Evolutionary conservation across 2,113 vertebrate genomes (phyloP).

Genomic region (Miniopterus natalensis): DNA sequence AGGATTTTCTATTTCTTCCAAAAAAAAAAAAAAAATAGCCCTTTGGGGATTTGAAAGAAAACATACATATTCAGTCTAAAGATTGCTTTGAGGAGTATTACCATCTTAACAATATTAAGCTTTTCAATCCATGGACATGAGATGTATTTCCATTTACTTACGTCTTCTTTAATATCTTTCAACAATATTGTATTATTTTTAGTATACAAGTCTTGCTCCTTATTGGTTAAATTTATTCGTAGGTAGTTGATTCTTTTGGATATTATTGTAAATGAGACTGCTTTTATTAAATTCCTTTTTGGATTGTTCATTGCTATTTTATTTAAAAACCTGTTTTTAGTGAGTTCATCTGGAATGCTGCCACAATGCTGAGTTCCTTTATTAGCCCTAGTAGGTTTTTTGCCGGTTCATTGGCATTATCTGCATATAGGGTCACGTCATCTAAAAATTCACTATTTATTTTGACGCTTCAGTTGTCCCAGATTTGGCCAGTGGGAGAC

Average conservation of each 20-base stretch:
- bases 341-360: not conserved
- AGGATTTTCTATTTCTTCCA: not conserved
- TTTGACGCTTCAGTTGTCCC: slow-evolving; percentile 17
- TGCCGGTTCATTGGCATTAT: not conserved
- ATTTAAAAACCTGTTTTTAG: not conserved
- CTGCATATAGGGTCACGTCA: not conserved
- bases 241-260: slow-evolving; percentile 35
- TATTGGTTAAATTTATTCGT: slow-evolving; percentile 31
- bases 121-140: not conserved
- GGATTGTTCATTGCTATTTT: not conserved
- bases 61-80: not conserved
- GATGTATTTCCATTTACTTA: slow-evolving; percentile 30
- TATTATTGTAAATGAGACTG: not conserved
- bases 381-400: not conserved
- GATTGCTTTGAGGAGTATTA: not conserved
- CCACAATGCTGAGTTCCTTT: slow-evolving; percentile 21
- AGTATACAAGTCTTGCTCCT: not conserved
- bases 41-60: slow-evolving; percentile 50
- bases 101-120: slow-evolving; percentile 6
- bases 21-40: not conserved
- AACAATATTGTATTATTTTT: slow-evolving; percentile 12
- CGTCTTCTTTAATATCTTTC: slow-evolving; percentile 40
- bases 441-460: slow-evolving; percentile 12
- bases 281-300: slow-evolving; percentile 15
- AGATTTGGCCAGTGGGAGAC: not conserved